Evolutionary conservation across 2,888 invertebrate species (phyloP), one percentile per base, ranked within the genome.

Genomic region (Perizoma affinitatum): DNA sequence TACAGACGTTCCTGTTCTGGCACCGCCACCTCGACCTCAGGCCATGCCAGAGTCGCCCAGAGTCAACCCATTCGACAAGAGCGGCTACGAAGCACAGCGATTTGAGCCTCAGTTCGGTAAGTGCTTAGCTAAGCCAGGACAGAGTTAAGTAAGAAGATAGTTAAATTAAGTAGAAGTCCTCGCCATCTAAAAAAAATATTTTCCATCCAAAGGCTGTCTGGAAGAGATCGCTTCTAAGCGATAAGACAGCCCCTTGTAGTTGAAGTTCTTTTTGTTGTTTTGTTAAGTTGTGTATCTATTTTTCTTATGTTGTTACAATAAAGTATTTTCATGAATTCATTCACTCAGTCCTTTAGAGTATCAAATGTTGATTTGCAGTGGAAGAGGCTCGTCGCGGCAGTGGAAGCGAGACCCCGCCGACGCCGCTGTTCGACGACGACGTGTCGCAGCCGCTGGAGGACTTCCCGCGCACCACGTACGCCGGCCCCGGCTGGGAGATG

Each of bases 401-500:
- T 56, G 88, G 88, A 54, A 87, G 82, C 7, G 97, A 97, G 83
- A 96, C 96, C 3, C 97, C 97, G 40, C 96, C 97, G n/a, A 97
- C 98, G 8, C 98, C 98, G 8, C 93, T 98, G 35, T 98, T 96
- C 84, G 98, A 98, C 82, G 98, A 98, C 64, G 98, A 98, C 83
- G 95, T 97, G 48, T 97, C 98, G 0, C 95, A 96, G 84, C 98
- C 98, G 0, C 92, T 99, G 55, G 97, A 97, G 84, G 96, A 97
- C 54, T 99, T 98, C 87, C 97, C 98, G 7, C 94, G 98, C 50
- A 94, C 95, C 38, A 94, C 93, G 65, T 96, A 95, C 80, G 83
- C 88, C 0, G 97, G 96, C 0, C 96, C 97, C 34, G 98, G 98
- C 35, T 99, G 99, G 98, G 98, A 98, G 80, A 96, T 99, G 96